phyloP scores from a whole-genome alignment of 2,888 invertebrate genomes.

The Eumacrocentrus americanus region DNA sequence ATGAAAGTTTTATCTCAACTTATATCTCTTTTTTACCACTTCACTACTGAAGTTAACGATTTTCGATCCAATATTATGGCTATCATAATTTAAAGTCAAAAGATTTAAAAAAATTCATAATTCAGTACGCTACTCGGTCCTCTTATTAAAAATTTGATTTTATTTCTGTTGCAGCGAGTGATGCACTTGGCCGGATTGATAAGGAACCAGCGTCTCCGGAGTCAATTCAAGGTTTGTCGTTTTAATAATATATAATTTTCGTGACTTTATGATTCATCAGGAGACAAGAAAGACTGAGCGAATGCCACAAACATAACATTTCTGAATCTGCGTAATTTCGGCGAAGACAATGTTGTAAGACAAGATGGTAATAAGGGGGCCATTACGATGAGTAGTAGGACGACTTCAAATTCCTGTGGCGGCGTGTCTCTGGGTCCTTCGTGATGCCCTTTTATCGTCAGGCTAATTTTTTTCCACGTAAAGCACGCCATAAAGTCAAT shows the following conservation, averaged over 20 bases:
- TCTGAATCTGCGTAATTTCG: constrained; percentile 12
- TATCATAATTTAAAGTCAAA: too few relatives aligned
- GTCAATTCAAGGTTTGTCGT: constrained; percentile 56
- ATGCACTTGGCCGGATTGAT: constrained; percentile 70
- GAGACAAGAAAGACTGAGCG: neutral
- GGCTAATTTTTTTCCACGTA: constrained; percentile 53
- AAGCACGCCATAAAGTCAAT: constrained; percentile 56
- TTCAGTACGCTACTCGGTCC: neutral
- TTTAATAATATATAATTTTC: neutral
- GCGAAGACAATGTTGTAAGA: neutral
- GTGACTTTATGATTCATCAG: neutral
- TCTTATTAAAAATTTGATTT: neutral
- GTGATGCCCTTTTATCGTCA: constrained; percentile 33
- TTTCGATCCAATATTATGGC: too few relatives aligned
- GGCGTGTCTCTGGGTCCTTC: constrained; percentile 12
- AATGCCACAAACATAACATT: constrained; percentile 8
- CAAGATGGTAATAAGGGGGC: constrained; percentile 22
- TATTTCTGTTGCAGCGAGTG: constrained; percentile 64
- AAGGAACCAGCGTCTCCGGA: constrained; percentile 79
- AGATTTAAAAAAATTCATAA: neutral
- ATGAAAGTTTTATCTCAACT: too few relatives aligned
- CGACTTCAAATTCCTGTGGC: constrained; percentile 24
- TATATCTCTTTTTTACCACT: too few relatives aligned
- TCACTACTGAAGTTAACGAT: too few relatives aligned
- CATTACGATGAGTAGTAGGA: constrained; percentile 3